Evolutionary conservation across 2,797 vertebrate species (phyloP).

Genomic region (Tadarida brasiliensis): DNA sequence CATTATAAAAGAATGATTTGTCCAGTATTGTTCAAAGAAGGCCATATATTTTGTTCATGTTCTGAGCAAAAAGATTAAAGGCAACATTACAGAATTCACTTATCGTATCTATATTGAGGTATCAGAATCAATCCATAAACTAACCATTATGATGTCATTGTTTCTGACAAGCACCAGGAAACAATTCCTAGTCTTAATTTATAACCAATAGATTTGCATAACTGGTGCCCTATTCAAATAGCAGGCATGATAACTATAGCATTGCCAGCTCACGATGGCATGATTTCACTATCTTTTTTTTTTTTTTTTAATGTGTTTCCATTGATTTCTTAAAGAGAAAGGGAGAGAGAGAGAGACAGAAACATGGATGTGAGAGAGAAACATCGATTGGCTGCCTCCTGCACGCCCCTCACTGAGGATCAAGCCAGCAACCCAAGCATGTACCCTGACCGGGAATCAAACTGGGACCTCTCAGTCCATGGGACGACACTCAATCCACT

Average conservation of each 20-base stretch:
- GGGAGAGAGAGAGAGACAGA: too few relatives aligned
- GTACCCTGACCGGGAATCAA: too few relatives aligned
- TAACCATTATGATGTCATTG: conserved; percentile 12
- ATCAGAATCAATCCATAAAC: not conserved
- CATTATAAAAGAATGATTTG: not conserved
- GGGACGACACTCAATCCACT: too few relatives aligned
- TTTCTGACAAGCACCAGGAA: conserved; percentile 36
- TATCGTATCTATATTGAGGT: not conserved
- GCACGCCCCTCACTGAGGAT: too few relatives aligned
- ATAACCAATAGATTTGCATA: conserved; percentile 4
- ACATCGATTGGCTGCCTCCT: too few relatives aligned
- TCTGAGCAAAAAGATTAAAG: conserved; percentile 20
- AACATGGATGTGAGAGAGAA: too few relatives aligned
- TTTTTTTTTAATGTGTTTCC: too few relatives aligned
- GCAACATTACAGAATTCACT: not conserved
- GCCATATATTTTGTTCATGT: not conserved
- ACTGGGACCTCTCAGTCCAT: too few relatives aligned
- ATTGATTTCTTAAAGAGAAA: too few relatives aligned
- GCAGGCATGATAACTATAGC: not conserved
- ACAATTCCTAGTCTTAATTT: conserved; percentile 35
- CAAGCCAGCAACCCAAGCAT: too few relatives aligned
- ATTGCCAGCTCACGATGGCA: not conserved
- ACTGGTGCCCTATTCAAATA: not conserved
- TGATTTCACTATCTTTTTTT: not conserved
- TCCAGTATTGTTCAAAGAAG: not conserved